These are phyloP conservation scores for Acanthosepion lycidas DNA, from an alignment of 2,888 invertebrate species.

Conservation along the genomic window DNA sequence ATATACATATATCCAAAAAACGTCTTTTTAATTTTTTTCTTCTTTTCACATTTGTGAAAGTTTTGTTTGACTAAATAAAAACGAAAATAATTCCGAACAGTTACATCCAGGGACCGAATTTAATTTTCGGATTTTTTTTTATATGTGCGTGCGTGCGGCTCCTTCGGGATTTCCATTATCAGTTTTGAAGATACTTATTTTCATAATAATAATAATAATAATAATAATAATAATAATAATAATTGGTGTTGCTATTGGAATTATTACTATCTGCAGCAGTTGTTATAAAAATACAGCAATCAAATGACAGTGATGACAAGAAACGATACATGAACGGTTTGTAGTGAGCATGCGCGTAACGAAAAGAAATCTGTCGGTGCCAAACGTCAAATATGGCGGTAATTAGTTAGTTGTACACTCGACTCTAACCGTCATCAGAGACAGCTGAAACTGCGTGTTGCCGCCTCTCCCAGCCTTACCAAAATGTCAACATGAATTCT, in stretches of 20 bases:
- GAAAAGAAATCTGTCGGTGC: not conserved
- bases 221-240: not conserved
- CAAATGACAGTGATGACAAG: not conserved
- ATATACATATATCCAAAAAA: too few relatives aligned
- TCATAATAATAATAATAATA: not conserved
- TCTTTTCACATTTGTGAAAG: too few relatives aligned
- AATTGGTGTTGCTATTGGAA: not conserved
- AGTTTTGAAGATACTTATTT: too few relatives aligned
- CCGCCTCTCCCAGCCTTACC: not conserved
- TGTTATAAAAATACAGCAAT: not conserved
- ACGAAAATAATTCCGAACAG: not conserved
- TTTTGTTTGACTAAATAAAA: not conserved
- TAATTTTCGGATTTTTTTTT: not conserved
- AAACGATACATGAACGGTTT: not conserved
- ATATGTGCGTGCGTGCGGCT: not conserved
- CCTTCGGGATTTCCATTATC: not conserved
- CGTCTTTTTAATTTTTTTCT: too few relatives aligned
- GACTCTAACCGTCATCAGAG: not conserved
- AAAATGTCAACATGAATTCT: not conserved
- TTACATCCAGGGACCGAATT: not conserved
- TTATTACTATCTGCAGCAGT: not conserved
- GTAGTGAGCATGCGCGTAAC: not conserved
- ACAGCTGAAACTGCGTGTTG: not conserved
- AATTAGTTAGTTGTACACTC: not conserved
- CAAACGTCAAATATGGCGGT: slow-evolving; percentile 44